These are phyloP conservation scores for Drosophila mauritiana DNA, from an alignment of 1,140 invertebrate genomes.

Conservation along the genomic window DNA sequence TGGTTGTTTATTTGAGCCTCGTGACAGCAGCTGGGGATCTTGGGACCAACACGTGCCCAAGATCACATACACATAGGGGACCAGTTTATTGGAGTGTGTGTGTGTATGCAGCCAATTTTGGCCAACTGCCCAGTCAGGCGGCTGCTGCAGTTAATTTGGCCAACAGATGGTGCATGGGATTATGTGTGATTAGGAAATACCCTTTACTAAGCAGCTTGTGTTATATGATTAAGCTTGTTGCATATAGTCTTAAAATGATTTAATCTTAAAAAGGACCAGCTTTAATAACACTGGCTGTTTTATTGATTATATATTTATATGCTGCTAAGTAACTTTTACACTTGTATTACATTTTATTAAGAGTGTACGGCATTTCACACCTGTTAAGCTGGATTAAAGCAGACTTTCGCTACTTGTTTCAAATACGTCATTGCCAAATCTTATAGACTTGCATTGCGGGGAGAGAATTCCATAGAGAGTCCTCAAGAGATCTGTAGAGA, in stretches of 20 bases:
- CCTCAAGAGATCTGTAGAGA: neutral
- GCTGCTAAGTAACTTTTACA: too few species aligned
- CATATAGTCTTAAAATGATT: too few species aligned
- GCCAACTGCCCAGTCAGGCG: slow-evolving; percentile 46
- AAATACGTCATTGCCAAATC: slow-evolving; percentile 1
- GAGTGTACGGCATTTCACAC: slow-evolving; percentile 15
- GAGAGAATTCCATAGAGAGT: neutral
- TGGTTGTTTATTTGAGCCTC: slow-evolving; percentile 38
- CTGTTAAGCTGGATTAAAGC: slow-evolving; percentile 3
- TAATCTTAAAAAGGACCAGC: neutral
- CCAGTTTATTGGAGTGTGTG: neutral
- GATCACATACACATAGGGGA: slow-evolving; percentile 21
- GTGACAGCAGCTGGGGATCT: slow-evolving; percentile 48
- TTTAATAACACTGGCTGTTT: neutral
- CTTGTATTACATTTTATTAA: neutral
- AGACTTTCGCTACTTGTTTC: slow-evolving; percentile 3
- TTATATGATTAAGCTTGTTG: neutral
- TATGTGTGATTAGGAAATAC: slow-evolving; percentile 1
- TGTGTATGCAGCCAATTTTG: slow-evolving; percentile 35
- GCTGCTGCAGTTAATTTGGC: slow-evolving; percentile 24
- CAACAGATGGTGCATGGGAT: slow-evolving; percentile 17
- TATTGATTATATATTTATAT: too few species aligned
- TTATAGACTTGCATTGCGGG: neutral
- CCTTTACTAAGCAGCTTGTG: neutral
- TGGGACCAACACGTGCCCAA: slow-evolving; percentile 37